Percentiles rank a stretch among this genome's conserved stretches.
Conservation (phyloP, 2,113 vertebrate genomes). For the Dromaius novaehollandiae region DNA sequence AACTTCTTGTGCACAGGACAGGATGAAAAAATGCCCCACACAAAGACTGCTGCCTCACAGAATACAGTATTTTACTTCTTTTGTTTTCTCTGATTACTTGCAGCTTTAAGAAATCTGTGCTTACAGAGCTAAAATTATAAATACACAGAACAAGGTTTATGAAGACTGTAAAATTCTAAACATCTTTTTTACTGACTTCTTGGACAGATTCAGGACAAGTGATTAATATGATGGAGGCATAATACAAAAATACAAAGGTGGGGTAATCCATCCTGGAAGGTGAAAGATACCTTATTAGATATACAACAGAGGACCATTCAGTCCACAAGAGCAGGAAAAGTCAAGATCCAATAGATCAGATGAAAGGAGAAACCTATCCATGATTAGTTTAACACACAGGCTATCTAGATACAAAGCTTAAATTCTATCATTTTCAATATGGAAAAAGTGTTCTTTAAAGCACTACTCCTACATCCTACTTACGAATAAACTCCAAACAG, state of each 20-base stretch:
- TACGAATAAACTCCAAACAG: neutral
- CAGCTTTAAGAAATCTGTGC: constrained; percentile 4
- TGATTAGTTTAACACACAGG: neutral
- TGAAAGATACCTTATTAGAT: neutral
- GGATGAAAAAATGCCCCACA: neutral
- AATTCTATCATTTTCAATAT: neutral
- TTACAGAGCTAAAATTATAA: neutral
- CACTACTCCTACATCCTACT: neutral
- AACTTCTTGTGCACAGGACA: neutral
- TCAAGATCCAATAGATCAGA: neutral
- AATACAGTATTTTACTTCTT: neutral
- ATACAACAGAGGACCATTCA: neutral
- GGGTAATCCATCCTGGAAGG: neutral
- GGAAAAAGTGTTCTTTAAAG: neutral
- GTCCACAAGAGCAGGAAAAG: neutral
- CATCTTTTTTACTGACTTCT: neutral
- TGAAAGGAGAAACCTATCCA: neutral
- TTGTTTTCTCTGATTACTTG: constrained; percentile 30
- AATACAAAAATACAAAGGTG: neutral
- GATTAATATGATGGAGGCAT: neutral
- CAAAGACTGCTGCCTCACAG: neutral
- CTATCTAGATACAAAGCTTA: neutral
- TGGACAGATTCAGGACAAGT: neutral
- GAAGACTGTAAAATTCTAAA: neutral
- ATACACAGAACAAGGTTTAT: neutral